A percentile compares a stretch with the other conserved stretches of the same genome.
Evolutionary conservation across 2,113 vertebrate genomes (phyloP).

Genomic region (Calyptomena viridis): DNA sequence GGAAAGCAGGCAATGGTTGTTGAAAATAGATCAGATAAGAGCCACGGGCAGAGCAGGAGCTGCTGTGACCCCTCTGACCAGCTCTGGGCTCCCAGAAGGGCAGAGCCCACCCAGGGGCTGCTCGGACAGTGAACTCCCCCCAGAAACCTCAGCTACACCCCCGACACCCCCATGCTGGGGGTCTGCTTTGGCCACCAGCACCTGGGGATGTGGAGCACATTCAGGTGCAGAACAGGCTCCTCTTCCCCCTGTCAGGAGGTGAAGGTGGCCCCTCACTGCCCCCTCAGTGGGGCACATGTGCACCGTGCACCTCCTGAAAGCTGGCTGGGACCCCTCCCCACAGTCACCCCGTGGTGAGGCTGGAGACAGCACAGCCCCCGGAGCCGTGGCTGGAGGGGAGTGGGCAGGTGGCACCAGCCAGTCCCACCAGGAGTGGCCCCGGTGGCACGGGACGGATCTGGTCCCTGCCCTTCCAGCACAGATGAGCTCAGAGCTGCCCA

Average conservation of each 20-base stretch:
- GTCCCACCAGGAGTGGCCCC: not conserved
- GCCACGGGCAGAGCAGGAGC: not conserved
- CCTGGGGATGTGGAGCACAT: accelerated
- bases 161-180: accelerated
- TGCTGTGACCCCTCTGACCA: not conserved
- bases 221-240: not conserved
- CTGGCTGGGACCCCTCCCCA: not conserved
- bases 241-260: not conserved
- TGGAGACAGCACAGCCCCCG: accelerated
- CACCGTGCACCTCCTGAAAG: not conserved
- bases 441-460: not conserved
- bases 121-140: not conserved
- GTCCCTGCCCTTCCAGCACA: not conserved
- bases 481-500: constrained; percentile 10
- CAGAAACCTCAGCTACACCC: accelerated
- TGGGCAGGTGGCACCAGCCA: not conserved
- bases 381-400: not conserved
- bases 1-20: not conserved
- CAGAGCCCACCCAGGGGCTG: not conserved
- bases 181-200: not conserved
- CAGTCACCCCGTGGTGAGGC: accelerated
- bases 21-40: constrained; percentile 36
- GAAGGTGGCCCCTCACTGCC: not conserved
- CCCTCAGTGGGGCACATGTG: not conserved
- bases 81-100: not conserved